A percentile compares a stretch with the other conserved stretches of the same genome.
phyloP scores from a whole-genome alignment of 1,140 invertebrate genomes.

The Hylaeus volcanicus region DNA sequence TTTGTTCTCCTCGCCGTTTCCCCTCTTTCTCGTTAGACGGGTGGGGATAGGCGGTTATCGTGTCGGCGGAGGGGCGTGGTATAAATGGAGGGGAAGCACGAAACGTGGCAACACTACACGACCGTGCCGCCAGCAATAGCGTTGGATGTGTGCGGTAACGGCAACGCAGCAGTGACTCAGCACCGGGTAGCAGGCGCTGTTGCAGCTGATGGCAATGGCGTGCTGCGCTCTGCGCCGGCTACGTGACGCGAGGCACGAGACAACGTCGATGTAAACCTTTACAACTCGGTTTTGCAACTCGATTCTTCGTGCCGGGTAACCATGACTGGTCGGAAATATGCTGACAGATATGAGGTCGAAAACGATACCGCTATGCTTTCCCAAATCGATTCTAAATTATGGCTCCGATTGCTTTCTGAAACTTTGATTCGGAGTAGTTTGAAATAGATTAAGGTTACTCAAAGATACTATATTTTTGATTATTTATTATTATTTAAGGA shows the following conservation, averaged over 20 bases:
- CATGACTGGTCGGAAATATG: constrained; percentile 18
- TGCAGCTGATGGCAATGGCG: constrained; percentile 36
- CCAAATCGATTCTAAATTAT: constrained; percentile 6
- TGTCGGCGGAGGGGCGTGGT: constrained; percentile 46
- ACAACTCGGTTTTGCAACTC: constrained; percentile 73
- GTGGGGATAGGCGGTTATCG: constrained; percentile 58
- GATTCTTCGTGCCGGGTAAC: constrained; percentile 64
- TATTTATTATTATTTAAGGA: too few species aligned
- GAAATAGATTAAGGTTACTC: not conserved
- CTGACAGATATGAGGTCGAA: constrained; percentile 14
- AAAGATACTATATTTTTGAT: too few species aligned
- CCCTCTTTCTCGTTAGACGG: constrained; percentile 26
- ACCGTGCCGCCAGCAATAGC: constrained; percentile 29
- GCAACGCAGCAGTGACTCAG: constrained; percentile 77
- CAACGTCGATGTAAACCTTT: constrained; percentile 61
- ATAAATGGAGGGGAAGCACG: constrained; percentile 29
- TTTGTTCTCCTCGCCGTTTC: not conserved
- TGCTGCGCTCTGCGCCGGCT: constrained; percentile 9
- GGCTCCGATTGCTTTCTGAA: not conserved
- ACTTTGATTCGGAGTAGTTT: too few species aligned
- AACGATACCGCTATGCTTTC: not conserved
- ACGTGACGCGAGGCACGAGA: constrained; percentile 48
- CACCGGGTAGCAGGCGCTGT: constrained; percentile 54
- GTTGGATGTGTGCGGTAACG: constrained; percentile 31
- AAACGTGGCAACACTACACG: constrained; percentile 65